These are phyloP conservation scores for Anhinga rufa DNA, from an alignment of 2,113 vertebrate genomes.

Conservation along the genomic window DNA sequence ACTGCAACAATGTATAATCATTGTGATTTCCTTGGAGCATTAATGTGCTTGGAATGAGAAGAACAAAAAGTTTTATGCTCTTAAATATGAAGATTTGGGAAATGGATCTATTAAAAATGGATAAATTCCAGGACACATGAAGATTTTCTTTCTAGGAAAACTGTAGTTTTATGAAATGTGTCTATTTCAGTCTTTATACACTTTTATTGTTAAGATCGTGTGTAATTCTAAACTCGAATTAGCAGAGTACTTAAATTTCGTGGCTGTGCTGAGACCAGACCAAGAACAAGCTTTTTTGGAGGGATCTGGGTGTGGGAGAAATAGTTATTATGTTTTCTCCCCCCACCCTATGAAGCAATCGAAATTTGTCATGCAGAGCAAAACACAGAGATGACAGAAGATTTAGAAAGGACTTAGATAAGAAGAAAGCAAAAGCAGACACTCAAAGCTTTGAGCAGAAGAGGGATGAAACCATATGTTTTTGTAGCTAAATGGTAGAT, in stretches of 20 bases:
- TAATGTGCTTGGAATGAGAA: not conserved
- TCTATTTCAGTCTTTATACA: not conserved
- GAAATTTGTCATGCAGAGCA: not conserved
- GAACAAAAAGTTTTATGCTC: not conserved
- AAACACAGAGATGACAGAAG: not conserved
- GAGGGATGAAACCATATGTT: not conserved
- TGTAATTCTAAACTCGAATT: not conserved
- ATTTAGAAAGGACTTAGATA: not conserved
- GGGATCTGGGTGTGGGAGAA: not conserved
- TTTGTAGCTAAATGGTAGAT: not conserved
- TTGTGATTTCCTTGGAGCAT: not conserved
- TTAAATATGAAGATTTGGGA: not conserved
- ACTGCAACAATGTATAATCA: not conserved
- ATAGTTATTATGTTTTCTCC: not conserved
- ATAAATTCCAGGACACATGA: not conserved
- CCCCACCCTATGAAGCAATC: not conserved
- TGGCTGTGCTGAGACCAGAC: not conserved
- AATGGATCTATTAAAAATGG: not conserved
- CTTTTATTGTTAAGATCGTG: not conserved
- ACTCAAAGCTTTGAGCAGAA: not conserved
- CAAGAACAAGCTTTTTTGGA: not conserved
- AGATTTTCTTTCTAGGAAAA: not conserved
- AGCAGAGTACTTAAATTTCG: not conserved
- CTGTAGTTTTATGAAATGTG: not conserved
- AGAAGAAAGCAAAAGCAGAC: not conserved